Evolutionary conservation across 2,888 invertebrate genomes (phyloP).

Genomic region (Eupithecia abbreviata): DNA sequence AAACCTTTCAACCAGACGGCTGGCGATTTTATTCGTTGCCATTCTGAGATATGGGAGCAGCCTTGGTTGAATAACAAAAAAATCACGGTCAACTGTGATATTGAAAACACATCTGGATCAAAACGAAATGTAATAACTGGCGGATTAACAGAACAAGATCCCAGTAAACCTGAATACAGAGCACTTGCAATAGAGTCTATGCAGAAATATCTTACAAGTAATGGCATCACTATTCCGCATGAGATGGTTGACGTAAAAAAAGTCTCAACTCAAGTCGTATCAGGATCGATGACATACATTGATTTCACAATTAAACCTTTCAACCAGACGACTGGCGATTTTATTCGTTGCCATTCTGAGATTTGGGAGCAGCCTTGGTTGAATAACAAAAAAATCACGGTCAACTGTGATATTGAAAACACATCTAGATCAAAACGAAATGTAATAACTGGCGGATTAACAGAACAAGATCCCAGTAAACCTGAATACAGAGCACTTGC

Average conservation of each 20-base stretch:
- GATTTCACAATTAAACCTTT: slow-evolving; percentile 42
- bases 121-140: slow-evolving; percentile 38
- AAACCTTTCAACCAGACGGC: slow-evolving; percentile 15
- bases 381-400: slow-evolving; percentile 40
- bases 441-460: slow-evolving; percentile 42
- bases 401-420: slow-evolving; percentile 37
- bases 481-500: slow-evolving; percentile 45
- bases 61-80: slow-evolving; percentile 46
- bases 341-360: slow-evolving; percentile 44
- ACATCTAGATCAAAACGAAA: slow-evolving; percentile 33
- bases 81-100: slow-evolving; percentile 41
- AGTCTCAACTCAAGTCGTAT: slow-evolving; percentile 48
- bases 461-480: slow-evolving; percentile 41
- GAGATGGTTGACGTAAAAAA: slow-evolving; percentile 37
- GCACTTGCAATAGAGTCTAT: slow-evolving; percentile 50
- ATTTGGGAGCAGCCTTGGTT: slow-evolving; percentile 49
- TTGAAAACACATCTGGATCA: slow-evolving; percentile 15
- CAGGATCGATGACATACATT: slow-evolving; percentile 45
- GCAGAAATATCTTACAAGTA: slow-evolving; percentile 43
- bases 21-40: slow-evolving; percentile 40
- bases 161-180: slow-evolving; percentile 46
- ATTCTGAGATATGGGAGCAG: slow-evolving; percentile 47
- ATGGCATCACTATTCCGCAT: slow-evolving; percentile 28
- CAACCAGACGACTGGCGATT: slow-evolving; percentile 17
- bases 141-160: slow-evolving; percentile 43